Base-by-base conservation (phyloP, 2,888 invertebrate genomes). In the Sipha maydis region DNA sequence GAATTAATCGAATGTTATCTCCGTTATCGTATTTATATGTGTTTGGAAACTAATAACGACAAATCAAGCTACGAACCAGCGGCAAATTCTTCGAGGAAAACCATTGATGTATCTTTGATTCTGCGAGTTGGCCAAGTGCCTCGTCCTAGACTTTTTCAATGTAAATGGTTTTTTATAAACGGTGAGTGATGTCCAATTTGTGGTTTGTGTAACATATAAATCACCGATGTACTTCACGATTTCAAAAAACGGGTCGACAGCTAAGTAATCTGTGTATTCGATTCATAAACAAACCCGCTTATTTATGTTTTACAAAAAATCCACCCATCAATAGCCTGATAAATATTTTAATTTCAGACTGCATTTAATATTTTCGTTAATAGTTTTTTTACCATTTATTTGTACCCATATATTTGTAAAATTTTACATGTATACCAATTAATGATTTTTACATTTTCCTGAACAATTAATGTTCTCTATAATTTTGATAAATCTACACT, bases 121-220 rank as follows among this genome's bases (percentile, higher is more conserved):
- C 69, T 28, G 28, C 38, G 67, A 21, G n/a, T 82, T 69, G 80
- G 80, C 67, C 48, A 71, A 54, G 71, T 48, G 82, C 82, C 48
- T 41, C 21, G 14, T 75, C 28, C 41, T 21, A 69, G 31, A 21
- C 69, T 48, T 69, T 41, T 80, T 82, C 25, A 34, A 34, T 8
- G 38, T 25, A 28, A 9, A 69, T n/a, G 69, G 25, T 61, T 61
- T 61, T 61, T 48, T 48, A 14, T 48, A 61, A 61, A 61, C 61
- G 5, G 25, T 8, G 21, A 21, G 14, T 14, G 48, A 48, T 48
- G 48, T 61, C 61, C 21, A 61, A 9, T 9, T 14, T 48, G 61
- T 61, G 61, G 25, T 25, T 61, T 25, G 25, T 61, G 3, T 5
- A 48, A 48, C 61, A 3, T 25, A 14, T 14, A 48, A 48, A 48